Conservation (phyloP, 1,140 invertebrate species). For the Drosophila sproati region DNA sequence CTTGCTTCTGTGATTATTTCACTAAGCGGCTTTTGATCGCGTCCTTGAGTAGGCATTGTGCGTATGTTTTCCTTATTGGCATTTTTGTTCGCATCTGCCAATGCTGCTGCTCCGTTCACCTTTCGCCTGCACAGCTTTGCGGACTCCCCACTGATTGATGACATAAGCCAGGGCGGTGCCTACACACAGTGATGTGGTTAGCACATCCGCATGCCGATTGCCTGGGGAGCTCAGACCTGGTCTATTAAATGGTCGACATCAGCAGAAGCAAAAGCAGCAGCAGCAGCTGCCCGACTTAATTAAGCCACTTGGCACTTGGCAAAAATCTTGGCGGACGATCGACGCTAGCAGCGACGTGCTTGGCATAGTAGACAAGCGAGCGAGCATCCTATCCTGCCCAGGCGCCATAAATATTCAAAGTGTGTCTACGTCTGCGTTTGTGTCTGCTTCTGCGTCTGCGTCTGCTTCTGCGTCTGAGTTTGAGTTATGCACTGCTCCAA, state of each 20-base stretch:
- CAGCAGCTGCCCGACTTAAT: constrained; percentile 53
- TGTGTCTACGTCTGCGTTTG: constrained; percentile 11
- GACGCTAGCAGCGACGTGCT: constrained; percentile 60
- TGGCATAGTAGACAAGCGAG: constrained; percentile 40
- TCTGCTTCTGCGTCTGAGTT: constrained; percentile 18
- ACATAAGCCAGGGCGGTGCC: constrained; percentile 55
- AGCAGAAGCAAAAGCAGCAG: constrained; percentile 19
- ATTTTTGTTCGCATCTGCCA: no score
- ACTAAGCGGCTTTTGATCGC: constrained; percentile 71
- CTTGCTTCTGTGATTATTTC: constrained; percentile 57
- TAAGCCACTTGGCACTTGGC: constrained; percentile 56
- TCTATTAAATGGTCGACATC: not conserved
- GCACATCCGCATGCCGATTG: constrained; percentile 64
- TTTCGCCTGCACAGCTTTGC: not conserved
- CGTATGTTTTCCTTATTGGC: constrained; percentile 11
- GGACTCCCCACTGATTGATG: constrained; percentile 59
- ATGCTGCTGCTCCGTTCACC: not conserved
- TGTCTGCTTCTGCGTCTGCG: constrained; percentile 1
- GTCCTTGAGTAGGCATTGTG: constrained; percentile 64
- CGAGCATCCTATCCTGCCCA: constrained; percentile 31
- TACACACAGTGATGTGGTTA: not conserved
- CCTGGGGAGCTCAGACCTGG: constrained; percentile 5
- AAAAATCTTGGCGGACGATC: constrained; percentile 60
- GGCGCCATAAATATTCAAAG: constrained; percentile 59
- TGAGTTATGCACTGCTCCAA: constrained; percentile 33